Base-by-base conservation (phyloP, 64 coral and sea anemone species). In the Hydrozoanthus tunicans region DNA sequence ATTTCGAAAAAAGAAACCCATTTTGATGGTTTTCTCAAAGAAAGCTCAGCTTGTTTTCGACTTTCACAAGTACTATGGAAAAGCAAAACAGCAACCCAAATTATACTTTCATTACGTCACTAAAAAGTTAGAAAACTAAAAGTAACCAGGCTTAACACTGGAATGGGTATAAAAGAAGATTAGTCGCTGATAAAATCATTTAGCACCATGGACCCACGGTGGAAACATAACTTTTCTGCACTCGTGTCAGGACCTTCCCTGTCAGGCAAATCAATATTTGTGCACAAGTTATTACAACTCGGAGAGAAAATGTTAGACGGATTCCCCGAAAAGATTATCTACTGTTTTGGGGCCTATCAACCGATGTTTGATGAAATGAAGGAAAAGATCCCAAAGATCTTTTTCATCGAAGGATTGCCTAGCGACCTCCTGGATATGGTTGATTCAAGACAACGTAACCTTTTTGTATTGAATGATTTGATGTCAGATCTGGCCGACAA, bases 11-110 rank as follows among this genome's bases (percentile, higher is more conserved):
- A n/a, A n/a, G 95, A 93, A 58, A 96, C 95, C 7, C 95, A 94
- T 62, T 9, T 84, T 90, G 15, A 90, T 96, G 23, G 86, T 94
- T 12, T 96, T 94, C 70, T 85, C 92, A 4, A 94, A 66, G 66
- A 91, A 91, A 83, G 89, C 92, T 3, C 62, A 93, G 10, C 80
- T 93, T 26, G 86, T 83, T 4, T 96, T 96, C 65, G 77, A 81
- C 26, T 96, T 96, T 58, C 85, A 92, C 68, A 86, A 89, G 55
- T 92, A 96, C 73, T 96, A 94, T 90, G 57, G 20, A 20, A 20
- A 6, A 77, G 51, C 51, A 51, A 77, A 53, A 51, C 51, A 52
- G n/a, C 73, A 77, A 77, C 73, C 73, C 13, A 77, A 11, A 77
- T 7, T 27, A 7, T 27, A 77, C 11, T 27, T 77, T 77, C 73